Percentiles rank a stretch among this genome's conserved stretches.
phyloP scores from a whole-genome alignment of 2,888 invertebrate genomes.

The Pyralis farinalis region DNA sequence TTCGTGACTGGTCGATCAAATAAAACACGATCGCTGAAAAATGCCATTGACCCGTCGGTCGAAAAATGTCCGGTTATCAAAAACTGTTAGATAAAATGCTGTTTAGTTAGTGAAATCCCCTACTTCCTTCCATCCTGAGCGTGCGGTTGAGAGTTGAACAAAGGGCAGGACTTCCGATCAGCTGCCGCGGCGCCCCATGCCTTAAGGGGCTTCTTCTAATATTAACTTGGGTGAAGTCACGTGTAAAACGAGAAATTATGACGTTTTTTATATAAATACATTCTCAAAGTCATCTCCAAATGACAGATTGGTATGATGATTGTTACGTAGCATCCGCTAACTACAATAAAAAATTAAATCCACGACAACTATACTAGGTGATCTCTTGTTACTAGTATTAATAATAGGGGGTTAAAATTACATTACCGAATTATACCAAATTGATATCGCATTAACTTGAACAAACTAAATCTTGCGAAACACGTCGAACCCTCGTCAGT shows the following conservation, averaged over 20 bases:
- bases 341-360: too few relatives aligned
- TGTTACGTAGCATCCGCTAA: too few relatives aligned
- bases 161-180: conserved; percentile 80
- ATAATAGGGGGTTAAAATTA: not conserved
- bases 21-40: conserved; percentile 15
- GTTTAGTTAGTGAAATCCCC: conserved; percentile 27
- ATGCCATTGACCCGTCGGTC: conserved; percentile 9
- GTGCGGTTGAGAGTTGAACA: conserved; percentile 64
- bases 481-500: conserved; percentile 43
- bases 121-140: conserved; percentile 64
- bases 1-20: conserved; percentile 34
- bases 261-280: too few relatives aligned
- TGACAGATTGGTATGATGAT: too few relatives aligned
- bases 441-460: conserved; percentile 33
- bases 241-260: conserved; percentile 17
- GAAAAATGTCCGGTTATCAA: not conserved
- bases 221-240: conserved; percentile 50
- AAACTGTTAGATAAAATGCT: conserved; percentile 7
- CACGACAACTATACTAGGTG: too few relatives aligned
- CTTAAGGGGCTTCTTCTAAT: conserved; percentile 73
- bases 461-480: conserved; percentile 36
- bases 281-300: too few relatives aligned
- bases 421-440: conserved; percentile 22
- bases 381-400: too few relatives aligned
- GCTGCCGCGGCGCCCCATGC: conserved; percentile 70